Evolutionary conservation across 2,888 invertebrate species (phyloP), one percentile per base, ranked within the genome.

Genomic region (Lymantria dispar): DNA sequence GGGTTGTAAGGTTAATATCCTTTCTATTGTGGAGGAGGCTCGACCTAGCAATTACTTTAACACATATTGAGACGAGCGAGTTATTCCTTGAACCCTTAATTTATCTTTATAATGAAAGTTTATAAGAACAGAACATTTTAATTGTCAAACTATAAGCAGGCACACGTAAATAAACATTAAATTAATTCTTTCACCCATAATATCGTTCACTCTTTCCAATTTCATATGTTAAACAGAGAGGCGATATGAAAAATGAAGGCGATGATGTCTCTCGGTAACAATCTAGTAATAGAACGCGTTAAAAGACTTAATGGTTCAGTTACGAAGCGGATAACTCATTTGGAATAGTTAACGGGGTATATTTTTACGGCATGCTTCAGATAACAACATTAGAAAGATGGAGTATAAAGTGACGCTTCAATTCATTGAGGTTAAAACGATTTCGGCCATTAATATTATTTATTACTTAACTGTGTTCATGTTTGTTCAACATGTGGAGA

Each of bases 161-260:
- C 67, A 71, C 60, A 72, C 74, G 67, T 74, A 76, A 80, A 80
- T 75, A 79, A 73, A 72, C 71, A 63, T 60, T 77, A 79, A 74
- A 68, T 59, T 68, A 63, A 68, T 78, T 74, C 72, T 69, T 62
- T 60, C 62, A 64, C 55, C 51, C 22, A 22, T 22, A 22, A 31
- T 7, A 10, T 8, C 41, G 10, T 11, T 44, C 43, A 76, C 74
- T 60, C 68, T 64, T 57, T 77, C 70, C 57, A 52, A 55, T 47
- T 2, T n/a, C 36, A 15, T 51, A 50, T 1, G 56, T 62, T 53
- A 69, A 74, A 81, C 56, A 62, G 74, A 70, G 80, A 79, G 58
- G 60, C 52, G 40, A 15, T 60, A 61, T 70, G 46, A 62, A 74
- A 76, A 72, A 68, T 69, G 71, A 69, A 59, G 63, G 57, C 57